These are phyloP conservation scores for Grus americana DNA, from an alignment of 2,113 vertebrate genomes.

Conservation along the genomic window DNA sequence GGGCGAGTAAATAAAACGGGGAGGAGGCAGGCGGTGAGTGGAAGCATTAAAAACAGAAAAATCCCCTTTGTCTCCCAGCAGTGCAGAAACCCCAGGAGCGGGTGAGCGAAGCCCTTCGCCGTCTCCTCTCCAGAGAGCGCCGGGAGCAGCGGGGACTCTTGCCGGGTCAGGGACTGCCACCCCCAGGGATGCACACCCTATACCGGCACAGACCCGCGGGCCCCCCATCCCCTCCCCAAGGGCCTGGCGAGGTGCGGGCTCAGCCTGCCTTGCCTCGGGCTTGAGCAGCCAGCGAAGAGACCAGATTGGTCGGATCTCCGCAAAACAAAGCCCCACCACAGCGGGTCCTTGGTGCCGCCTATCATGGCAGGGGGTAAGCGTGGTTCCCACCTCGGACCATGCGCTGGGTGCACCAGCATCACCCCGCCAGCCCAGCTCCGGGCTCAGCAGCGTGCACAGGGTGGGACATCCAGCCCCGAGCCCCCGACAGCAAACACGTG, in stretches of 20 bases:
- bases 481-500: rapidly evolving
- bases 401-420: neutral
- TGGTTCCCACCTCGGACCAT: neutral
- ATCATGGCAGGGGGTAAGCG: rapidly evolving
- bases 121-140: rapidly evolving
- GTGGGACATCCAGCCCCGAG: neutral
- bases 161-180: neutral
- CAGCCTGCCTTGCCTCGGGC: neutral
- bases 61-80: neutral
- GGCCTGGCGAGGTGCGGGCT: neutral
- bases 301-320: rapidly evolving
- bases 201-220: rapidly evolving
- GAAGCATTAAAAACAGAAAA: neutral
- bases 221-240: neutral
- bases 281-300: neutral
- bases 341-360: rapidly evolving
- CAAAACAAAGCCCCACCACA: rapidly evolving
- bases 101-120: neutral
- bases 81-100: neutral
- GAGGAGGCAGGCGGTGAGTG: neutral
- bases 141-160: rapidly evolving
- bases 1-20: neutral
- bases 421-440: neutral
- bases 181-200: neutral
- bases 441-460: neutral